Conservation (phyloP, 2,797 vertebrate genomes). For the Amniataba percoides region DNA sequence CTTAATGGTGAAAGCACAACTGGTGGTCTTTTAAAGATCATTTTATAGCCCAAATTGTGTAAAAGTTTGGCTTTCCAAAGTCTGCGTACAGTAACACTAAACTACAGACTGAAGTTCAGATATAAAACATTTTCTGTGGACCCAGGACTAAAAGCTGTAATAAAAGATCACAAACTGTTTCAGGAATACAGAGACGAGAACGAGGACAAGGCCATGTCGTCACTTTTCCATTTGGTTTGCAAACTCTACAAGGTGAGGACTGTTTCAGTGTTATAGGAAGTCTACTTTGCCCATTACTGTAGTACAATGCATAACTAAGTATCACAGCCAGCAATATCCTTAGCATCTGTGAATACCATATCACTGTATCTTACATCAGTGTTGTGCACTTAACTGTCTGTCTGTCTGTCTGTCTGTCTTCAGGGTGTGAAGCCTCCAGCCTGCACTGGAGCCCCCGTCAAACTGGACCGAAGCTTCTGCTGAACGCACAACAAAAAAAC, state of each 20-base stretch:
- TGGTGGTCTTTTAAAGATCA: no score
- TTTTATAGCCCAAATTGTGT: no score
- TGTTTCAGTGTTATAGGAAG: not conserved
- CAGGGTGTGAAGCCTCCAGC: constrained; percentile 87
- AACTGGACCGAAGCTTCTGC: constrained; percentile 77
- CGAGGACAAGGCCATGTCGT: constrained; percentile 69
- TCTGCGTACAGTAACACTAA: no score
- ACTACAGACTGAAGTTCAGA: no score
- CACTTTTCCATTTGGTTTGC: constrained; percentile 88
- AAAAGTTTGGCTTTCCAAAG: no score
- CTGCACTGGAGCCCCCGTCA: constrained; percentile 80
- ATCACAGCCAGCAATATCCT: not conserved
- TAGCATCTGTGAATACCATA: not conserved
- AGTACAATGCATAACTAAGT: not conserved
- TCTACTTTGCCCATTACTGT: not conserved
- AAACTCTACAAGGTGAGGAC: constrained; percentile 87
- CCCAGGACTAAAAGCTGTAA: no score
- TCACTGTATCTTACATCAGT: not conserved
- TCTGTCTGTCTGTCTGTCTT: constrained; percentile 1
- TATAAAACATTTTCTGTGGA: no score
- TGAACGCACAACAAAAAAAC: constrained; percentile 39
- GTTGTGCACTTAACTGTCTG: constrained; percentile 11
- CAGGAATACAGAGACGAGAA: constrained; percentile 79
- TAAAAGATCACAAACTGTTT: not conserved
- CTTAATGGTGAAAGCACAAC: no score